phyloP scores from a whole-genome alignment of 1,140 invertebrate genomes.

The Drosophila orosa region DNA sequence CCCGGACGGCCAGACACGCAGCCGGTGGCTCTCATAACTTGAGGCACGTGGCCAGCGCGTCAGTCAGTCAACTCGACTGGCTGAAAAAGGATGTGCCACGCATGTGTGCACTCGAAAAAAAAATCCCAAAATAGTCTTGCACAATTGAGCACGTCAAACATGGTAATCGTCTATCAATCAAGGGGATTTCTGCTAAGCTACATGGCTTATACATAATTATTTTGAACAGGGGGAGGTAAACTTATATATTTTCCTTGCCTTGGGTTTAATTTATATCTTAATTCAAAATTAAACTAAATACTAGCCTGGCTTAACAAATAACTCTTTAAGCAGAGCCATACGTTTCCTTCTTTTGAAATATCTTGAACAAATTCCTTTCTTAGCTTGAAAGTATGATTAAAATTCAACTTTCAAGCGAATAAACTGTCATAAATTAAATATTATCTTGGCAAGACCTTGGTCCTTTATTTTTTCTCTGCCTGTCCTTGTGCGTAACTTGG shows the following conservation, averaged over 20 bases:
- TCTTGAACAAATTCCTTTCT: neutral
- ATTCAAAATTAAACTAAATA: no score
- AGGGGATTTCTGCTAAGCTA: neutral
- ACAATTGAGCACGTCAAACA: constrained; percentile 6
- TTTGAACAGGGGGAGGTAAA: neutral
- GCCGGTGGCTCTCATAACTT: constrained; percentile 27
- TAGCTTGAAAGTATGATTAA: neutral
- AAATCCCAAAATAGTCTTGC: neutral
- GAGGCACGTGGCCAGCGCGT: constrained; percentile 52
- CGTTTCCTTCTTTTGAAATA: neutral
- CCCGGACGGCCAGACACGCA: constrained; percentile 4
- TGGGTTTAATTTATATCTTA: neutral
- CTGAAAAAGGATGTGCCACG: constrained; percentile 36
- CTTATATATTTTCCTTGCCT: neutral
- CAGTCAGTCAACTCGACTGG: constrained; percentile 47
- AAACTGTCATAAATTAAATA: constrained; percentile 6
- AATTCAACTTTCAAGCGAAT: neutral
- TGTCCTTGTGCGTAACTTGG: constrained; percentile 14
- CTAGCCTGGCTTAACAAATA: neutral
- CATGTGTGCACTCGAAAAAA: constrained; percentile 22
- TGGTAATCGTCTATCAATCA: constrained; percentile 1
- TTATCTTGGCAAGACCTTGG: neutral
- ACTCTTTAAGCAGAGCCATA: neutral
- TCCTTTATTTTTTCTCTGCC: neutral
- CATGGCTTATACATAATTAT: neutral